Evolutionary conservation across 2,888 invertebrate genomes (phyloP), one percentile per base, ranked within the genome.

Genomic region (Lepidochrysops patricia): DNA sequence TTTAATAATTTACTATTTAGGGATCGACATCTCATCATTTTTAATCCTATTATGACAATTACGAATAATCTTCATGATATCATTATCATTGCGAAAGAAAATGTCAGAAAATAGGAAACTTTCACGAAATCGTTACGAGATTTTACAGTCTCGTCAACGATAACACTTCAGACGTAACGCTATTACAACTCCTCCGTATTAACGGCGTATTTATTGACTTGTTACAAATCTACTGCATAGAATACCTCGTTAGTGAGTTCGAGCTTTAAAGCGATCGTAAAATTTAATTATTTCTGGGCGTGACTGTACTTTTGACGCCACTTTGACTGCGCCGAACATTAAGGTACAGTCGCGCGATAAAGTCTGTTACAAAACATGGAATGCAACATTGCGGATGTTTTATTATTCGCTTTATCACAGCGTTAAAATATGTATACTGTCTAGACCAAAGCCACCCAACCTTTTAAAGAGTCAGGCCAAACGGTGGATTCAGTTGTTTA

Each of bases 231-330:
- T 50, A 50, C 50, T 6, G 50, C 25, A 50, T 50, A 50, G 50
- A 50, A 50, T 50, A 26, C 26, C 50, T 50, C 50, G 50, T 50
- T 50, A 50, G 50, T 50, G 13, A 25, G n/a, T 50, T 50, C 1
- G 43, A 43, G 50, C 50, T 74, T 70, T 75, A 75, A 77, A 78
- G 76, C 68, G 75, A 79, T 75, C 71, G 77, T 82, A 78, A 80
- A 77, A 68, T 61, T 68, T 70, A 73, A 75, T 75, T 19, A 43
- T 43, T 75, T 79, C 70, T 66, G 65, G 76, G 72, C 79, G 75
- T 78, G 80, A 73, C 5, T 50, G 50, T 26, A 76, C 26, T n/a
- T 49, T 50, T 50, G 50, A 50, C n/a, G 43, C 43, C 43, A 19
- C 43, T 43, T 43, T 43, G 43, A 43, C 4, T 23, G 43, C 19